Base-by-base conservation (phyloP, 92 coral and sea anemone genomes). In the Zoanthus gigantus region DNA sequence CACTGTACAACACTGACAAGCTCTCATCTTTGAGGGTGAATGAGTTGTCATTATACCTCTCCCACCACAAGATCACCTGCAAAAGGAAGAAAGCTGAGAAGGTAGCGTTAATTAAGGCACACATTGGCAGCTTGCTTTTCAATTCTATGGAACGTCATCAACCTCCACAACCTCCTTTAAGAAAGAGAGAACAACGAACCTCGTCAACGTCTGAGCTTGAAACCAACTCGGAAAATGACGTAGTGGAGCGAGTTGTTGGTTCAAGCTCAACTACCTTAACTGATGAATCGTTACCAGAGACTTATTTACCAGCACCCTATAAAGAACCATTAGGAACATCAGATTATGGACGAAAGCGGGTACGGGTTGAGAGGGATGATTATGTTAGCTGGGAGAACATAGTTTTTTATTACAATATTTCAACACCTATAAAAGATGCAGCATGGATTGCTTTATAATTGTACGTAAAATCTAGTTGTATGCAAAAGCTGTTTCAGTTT, bases 51-150 rank as follows among this genome's bases (percentile, higher is more conserved):
- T 60, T 86, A 18, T 83, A 75, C 30, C 1, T 74, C 65, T 57
- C 73, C 46, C 74, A 86, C n/a, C 89, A 86, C 83, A 86, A 77
- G 18, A 86, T 76, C 65, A 76, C 77, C 48, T 86, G 46, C 75
- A 86, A 86, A 48, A 46, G 76, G 58, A 75, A 86, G 78, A 61
- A 75, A 61, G 79, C 60, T 86, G 75, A 75, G 47, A 75, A 61
- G n/a, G 75, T 63, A 8, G 80, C 60, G 32, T 8, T 85, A 48
- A 73, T 56, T 14, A 85, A 74, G 28, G 81, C 57, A 44, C 82
- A 74, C 23, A 85, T 84, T 72, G 80, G 88, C 71, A 84, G 88
- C 61, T 67, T 82, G 86, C 77, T 82, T 7, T 82, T 31, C 77
- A 82, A 66, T 42, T 85, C 44, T 14, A 86, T 86, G 76, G 76